phyloP scores from a whole-genome alignment of 2,888 invertebrate genomes.

The Rhamnusium bicolor region DNA sequence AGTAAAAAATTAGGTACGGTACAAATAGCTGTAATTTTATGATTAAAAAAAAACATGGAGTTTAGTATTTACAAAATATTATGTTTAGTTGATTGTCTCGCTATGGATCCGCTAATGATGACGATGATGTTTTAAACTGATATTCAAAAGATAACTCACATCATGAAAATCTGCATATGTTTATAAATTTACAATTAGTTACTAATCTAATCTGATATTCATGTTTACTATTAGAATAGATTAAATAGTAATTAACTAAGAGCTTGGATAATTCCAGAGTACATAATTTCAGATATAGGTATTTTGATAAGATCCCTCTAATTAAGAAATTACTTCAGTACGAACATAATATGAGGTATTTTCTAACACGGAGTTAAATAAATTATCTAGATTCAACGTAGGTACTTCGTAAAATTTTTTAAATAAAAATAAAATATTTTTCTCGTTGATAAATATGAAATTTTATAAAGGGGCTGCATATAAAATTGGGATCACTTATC shows the following conservation, averaged over 20 bases:
- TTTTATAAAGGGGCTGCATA: too few relatives aligned
- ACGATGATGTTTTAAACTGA: too few relatives aligned
- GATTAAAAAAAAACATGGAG: too few relatives aligned
- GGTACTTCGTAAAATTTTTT: not conserved
- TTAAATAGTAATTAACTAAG: not conserved
- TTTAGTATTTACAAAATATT: too few relatives aligned
- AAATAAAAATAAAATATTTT: too few relatives aligned
- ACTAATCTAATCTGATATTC: not conserved
- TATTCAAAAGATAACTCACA: not conserved
- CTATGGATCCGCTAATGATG: too few relatives aligned
- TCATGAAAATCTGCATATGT: too few relatives aligned
- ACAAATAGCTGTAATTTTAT: too few relatives aligned
- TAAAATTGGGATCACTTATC: too few relatives aligned
- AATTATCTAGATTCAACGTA: not conserved
- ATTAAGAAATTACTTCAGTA: not conserved
- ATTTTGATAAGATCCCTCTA: not conserved
- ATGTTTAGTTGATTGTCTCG: too few relatives aligned
- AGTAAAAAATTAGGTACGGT: too few relatives aligned
- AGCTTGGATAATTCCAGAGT: not conserved
- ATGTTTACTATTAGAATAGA: not conserved
- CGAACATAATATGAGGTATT: not conserved
- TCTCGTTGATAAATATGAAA: too few relatives aligned
- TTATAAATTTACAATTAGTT: not conserved
- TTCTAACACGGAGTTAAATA: not conserved
- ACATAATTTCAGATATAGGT: not conserved